A percentile compares a stretch with the other conserved stretches of the same genome.
Conservation (phyloP, 2,888 invertebrate species). For the Ceramica pisi region DNA sequence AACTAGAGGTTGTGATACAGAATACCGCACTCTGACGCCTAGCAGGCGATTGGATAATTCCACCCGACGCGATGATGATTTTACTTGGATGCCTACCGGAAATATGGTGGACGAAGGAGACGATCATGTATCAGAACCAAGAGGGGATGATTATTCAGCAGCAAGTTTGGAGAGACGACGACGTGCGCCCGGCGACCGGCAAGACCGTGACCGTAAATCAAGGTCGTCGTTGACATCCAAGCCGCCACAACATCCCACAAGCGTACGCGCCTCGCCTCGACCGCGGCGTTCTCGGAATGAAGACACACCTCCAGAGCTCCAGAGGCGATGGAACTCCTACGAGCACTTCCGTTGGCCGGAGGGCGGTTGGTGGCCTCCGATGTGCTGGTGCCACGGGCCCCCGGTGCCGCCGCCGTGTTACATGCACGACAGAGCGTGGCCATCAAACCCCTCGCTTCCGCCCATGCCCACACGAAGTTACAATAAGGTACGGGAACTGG, state of each 20-base stretch:
- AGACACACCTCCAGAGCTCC: conserved; percentile 85
- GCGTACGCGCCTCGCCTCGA: conserved; percentile 84
- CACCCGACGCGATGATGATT: conserved; percentile 92
- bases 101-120: conserved; percentile 80
- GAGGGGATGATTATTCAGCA: conserved; percentile 81
- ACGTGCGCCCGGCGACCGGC: conserved; percentile 87
- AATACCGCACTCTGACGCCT: conserved; percentile 90
- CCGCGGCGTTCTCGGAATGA: conserved; percentile 83
- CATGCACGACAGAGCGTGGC: conserved; percentile 88
- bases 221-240: conserved; percentile 91
- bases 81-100: conserved; percentile 92
- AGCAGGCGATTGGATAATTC: conserved; percentile 89
- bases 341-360: conserved; percentile 92
- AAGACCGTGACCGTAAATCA: conserved; percentile 92
- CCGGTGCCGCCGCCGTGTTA: conserved; percentile 87
- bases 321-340: conserved; percentile 89
- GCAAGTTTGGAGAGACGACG: conserved; percentile 91
- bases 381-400: conserved; percentile 88
- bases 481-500: conserved; percentile 83
- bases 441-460: conserved; percentile 87
- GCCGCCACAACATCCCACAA: conserved; percentile 86
- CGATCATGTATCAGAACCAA: conserved; percentile 76
- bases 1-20: conserved; percentile 91
- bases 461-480: conserved; percentile 79
- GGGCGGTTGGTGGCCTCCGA: conserved; percentile 87